These are phyloP conservation scores for Chrysina gloriosa DNA, from an alignment of 2,888 invertebrate species.

Conservation along the genomic window DNA sequence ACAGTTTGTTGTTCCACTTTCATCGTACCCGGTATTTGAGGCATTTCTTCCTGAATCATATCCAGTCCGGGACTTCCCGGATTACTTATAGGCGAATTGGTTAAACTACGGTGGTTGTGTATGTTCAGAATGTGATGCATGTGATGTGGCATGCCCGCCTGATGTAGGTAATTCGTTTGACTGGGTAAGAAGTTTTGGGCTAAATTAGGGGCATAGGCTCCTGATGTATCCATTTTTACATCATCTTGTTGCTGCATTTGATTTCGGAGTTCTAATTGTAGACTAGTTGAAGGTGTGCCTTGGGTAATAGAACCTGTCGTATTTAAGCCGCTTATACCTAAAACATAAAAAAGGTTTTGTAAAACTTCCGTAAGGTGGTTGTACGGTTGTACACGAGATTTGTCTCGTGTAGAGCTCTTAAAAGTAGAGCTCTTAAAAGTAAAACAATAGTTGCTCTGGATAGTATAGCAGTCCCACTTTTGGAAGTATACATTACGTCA, in stretches of 20 bases:
- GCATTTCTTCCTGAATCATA: slow-evolving; percentile 83
- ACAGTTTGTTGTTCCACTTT: slow-evolving; percentile 59
- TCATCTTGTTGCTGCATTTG: slow-evolving; percentile 54
- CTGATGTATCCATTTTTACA: slow-evolving; percentile 67
- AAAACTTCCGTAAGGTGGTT: too few relatives aligned
- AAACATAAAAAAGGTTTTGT: too few relatives aligned
- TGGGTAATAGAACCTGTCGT: slow-evolving; percentile 81
- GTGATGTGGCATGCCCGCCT: slow-evolving; percentile 52
- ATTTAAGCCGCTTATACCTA: slow-evolving; percentile 79
- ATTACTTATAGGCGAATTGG: slow-evolving; percentile 73
- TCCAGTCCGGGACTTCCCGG: slow-evolving; percentile 77
- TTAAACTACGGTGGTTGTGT: slow-evolving; percentile 69
- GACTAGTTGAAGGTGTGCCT: slow-evolving; percentile 72
- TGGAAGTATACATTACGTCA: too few relatives aligned
- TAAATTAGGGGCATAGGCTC: slow-evolving; percentile 44
- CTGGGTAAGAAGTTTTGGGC: slow-evolving; percentile 47
- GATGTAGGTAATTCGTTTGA: slow-evolving; percentile 53
- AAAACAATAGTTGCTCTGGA: too few relatives aligned
- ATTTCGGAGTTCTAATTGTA: slow-evolving; percentile 59
- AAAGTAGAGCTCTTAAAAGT: too few relatives aligned
- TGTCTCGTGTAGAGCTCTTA: too few relatives aligned
- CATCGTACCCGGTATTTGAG: slow-evolving; percentile 63
- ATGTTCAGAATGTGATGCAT: slow-evolving; percentile 64
- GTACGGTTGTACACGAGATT: too few relatives aligned
- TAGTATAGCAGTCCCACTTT: too few relatives aligned